Base-by-base conservation (phyloP, 2,797 vertebrate genomes). In the Hozukius guyotensis region DNA sequence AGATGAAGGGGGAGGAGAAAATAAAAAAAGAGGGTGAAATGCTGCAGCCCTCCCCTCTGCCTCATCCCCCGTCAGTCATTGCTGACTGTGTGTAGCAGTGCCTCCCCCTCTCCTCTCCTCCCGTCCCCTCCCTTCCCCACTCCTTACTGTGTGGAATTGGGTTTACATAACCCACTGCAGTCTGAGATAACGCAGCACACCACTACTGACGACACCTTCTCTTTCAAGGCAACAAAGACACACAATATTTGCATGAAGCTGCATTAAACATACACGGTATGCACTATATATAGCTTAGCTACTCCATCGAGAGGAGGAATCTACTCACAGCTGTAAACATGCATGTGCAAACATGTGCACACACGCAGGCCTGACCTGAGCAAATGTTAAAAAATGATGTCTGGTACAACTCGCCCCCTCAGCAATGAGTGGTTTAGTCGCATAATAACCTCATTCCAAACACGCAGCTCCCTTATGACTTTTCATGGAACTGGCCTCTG, bases 131-230 rank as follows among this genome's bases (percentile, higher is more conserved):
- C 57, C 57, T 6, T 72, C 55, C 77, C 79, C 77, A 42, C 77
- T 75, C 75, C 73, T 81, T 32, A 56, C 89, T 80, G 80, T 83
- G 80, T 88, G 76, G 75, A 87, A 78, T 22, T 75, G 89, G 84
- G 78, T 91, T 94, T 95, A 94, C 89, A 93, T 95, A 94, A 95
- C 85, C 80, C 81, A 92, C 93, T 94, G 93, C 93, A 94, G 94
- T 92, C 91, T 91, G 91, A 89, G 85, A 87, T 77, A 91, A 85
- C 60, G 90, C 91, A 91, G 90, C 91, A 80, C 83, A 86, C 72
- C 84, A 4, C 36, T 0, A 57, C 80, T 24, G 77, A 80, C 32
- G 20, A 32, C 71, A 83, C 69, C 62, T 81, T 74, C 64, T 25
- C 78, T 61, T 62, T 66, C 69, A 70, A 79, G 69, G 71, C 78